Percentiles rank a stretch among this genome's conserved stretches.
Conservation (phyloP, 1,140 invertebrate species). For the Psilanteris sp. region DNA sequence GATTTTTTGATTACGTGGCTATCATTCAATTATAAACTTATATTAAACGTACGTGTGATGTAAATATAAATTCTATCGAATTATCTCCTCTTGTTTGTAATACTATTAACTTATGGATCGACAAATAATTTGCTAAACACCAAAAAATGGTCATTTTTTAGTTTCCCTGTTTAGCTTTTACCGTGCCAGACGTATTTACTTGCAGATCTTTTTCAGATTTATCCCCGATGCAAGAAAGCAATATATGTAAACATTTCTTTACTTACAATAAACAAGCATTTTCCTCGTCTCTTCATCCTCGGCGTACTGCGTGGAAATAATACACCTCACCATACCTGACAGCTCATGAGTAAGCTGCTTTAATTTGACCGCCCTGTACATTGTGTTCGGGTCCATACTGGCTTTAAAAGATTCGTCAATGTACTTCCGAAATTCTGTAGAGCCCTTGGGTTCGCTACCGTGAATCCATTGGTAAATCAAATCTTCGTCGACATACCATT, state of each 20-base stretch:
- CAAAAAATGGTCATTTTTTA: too few relatives aligned
- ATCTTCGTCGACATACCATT: conserved; percentile 87
- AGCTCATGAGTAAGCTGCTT: conserved; percentile 86
- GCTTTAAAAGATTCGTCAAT: conserved; percentile 83
- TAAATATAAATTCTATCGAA: too few relatives aligned
- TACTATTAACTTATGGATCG: too few relatives aligned
- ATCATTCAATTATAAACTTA: too few relatives aligned
- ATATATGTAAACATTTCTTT: too few relatives aligned
- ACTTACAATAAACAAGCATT: conserved; percentile 88
- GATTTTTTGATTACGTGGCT: too few relatives aligned
- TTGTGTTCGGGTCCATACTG: conserved; percentile 82
- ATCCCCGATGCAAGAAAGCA: neutral
- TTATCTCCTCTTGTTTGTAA: too few relatives aligned
- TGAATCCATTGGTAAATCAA: conserved; percentile 90
- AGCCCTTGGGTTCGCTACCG: conserved; percentile 82
- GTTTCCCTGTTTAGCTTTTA: too few relatives aligned
- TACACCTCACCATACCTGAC: conserved; percentile 86
- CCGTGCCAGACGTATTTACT: too few relatives aligned
- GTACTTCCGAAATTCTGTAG: conserved; percentile 83
- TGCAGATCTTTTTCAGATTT: conserved; percentile 2
- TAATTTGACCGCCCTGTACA: conserved; percentile 86
- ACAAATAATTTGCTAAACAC: too few relatives aligned
- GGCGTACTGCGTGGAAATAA: conserved; percentile 86
- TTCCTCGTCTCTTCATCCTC: conserved; percentile 84
- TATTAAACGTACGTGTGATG: too few relatives aligned